phyloP scores from a whole-genome alignment of 2,797 vertebrate species.

The Pseudochromis fuscus region DNA sequence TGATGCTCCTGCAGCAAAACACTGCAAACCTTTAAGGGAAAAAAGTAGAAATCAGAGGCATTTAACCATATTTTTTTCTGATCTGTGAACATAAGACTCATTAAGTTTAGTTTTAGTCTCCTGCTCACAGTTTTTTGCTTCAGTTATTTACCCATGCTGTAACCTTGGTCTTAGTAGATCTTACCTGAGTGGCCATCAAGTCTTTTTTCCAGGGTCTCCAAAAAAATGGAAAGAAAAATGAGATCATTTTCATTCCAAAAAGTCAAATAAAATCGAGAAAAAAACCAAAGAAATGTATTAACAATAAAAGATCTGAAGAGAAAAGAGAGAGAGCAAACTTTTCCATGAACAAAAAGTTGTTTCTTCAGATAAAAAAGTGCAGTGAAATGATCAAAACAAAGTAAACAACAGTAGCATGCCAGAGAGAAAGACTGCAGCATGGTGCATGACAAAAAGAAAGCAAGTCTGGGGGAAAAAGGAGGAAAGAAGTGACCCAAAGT shows the following conservation, averaged over 20 bases:
- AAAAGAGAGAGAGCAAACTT: slow-evolving; percentile 45
- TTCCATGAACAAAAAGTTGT: slow-evolving; percentile 50
- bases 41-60: not conserved
- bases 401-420: slow-evolving; percentile 10
- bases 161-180: slow-evolving; percentile 41
- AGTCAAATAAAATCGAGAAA: not conserved
- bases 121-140: slow-evolving; percentile 5
- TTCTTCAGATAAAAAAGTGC: slow-evolving; percentile 32
- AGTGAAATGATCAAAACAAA: slow-evolving; percentile 34
- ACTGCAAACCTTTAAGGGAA: slow-evolving; percentile 14
- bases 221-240: slow-evolving; percentile 20
- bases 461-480: slow-evolving; percentile 21
- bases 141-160: slow-evolving; percentile 58
- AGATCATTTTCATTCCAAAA: not conserved
- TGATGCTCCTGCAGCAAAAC: slow-evolving; percentile 44
- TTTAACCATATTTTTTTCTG: not conserved
- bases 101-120: not conserved
- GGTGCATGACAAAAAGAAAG: slow-evolving; percentile 32
- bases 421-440: slow-evolving; percentile 44
- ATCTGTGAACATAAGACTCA: not conserved
- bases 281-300: slow-evolving; percentile 1
- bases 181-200: slow-evolving; percentile 70
- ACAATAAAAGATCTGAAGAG: not conserved
- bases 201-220: slow-evolving; percentile 38
- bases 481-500: slow-evolving; percentile 59